Evolutionary conservation across 2,888 invertebrate genomes (phyloP), one percentile per base, ranked within the genome.

Genomic region (Ormyrus nitidulus): DNA sequence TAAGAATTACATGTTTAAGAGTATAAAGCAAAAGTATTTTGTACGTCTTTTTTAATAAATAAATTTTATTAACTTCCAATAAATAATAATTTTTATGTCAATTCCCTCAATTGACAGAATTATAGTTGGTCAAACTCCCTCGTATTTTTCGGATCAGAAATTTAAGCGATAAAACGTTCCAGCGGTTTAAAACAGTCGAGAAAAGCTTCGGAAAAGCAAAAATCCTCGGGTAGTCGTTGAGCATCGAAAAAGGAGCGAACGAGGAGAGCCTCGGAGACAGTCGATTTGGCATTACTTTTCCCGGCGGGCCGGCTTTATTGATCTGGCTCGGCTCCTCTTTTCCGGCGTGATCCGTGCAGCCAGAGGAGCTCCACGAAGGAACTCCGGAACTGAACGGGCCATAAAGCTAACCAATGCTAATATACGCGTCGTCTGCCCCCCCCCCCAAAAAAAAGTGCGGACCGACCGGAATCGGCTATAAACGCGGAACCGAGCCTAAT

Each of bases 331-430:
- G 71, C 48, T 19, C 19, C 19, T 19, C 11, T 11, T 51, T 48
- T 7, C 13, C 9, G 77, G 62, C 80, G 71, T 74, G 80, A 19
- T 44, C 68, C 51, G 6, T 10, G 70, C 65, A 54, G 73, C 76
- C 80, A 76, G n/a, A 19, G 53, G 53, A 11, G 68, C 72, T 79
- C 13, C 71, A 19, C 69, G 82, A 83, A 84, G 83, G 84, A 85
- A 87, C 85, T 84, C 86, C 90, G 90, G 90, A 90, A 90, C 88
- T 92, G 92, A 92, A 92, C 91, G 92, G 92, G 88, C 92, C 92
- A 92, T 92, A 92, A 92, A 92, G 91, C 92, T 91, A 92, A 92
- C 92, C 92, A 92, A 92, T 92, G 92, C 92, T 92, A 92, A 92
- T 92, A 92, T 88, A 87, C 62, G 54, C 85, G 86, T 19, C 84